A percentile compares a stretch with the other conserved stretches of the same genome.
phyloP scores from a whole-genome alignment of 2,888 invertebrate species.

The Erynnis tages region DNA sequence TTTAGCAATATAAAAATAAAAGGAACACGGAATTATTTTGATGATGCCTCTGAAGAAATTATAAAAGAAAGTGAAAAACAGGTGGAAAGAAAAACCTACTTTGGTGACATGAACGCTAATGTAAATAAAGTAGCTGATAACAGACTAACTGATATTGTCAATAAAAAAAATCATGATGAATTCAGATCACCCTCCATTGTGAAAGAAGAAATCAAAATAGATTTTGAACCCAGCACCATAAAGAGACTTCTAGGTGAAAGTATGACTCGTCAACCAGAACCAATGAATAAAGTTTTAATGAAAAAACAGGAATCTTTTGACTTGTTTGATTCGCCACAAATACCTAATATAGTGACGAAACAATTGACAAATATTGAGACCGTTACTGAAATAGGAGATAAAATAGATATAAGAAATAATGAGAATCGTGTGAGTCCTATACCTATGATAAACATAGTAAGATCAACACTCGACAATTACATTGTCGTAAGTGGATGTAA shows the following conservation, averaged over 20 bases:
- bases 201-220: slow-evolving; percentile 47
- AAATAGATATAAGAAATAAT: no score
- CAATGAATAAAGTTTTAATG: slow-evolving; percentile 35
- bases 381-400: no score
- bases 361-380: background rate
- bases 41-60: slow-evolving; percentile 34
- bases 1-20: slow-evolving; percentile 46
- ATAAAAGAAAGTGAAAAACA: background rate
- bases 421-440: no score
- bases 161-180: slow-evolving; percentile 34
- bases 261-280: slow-evolving; percentile 45
- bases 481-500: no score
- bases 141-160: background rate
- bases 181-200: slow-evolving; percentile 62
- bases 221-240: slow-evolving; percentile 54
- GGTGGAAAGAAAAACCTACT: slow-evolving; percentile 36
- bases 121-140: slow-evolving; percentile 33
- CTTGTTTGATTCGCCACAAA: slow-evolving; percentile 52
- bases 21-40: slow-evolving; percentile 50
- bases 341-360: background rate
- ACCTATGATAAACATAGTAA: no score
- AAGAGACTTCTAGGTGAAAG: slow-evolving; percentile 62
- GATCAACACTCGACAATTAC: no score
- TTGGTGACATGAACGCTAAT: slow-evolving; percentile 42
- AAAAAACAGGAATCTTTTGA: slow-evolving; percentile 59